Base-by-base conservation (phyloP, 2,113 vertebrate genomes). In the Oenanthe melanoleuca region DNA sequence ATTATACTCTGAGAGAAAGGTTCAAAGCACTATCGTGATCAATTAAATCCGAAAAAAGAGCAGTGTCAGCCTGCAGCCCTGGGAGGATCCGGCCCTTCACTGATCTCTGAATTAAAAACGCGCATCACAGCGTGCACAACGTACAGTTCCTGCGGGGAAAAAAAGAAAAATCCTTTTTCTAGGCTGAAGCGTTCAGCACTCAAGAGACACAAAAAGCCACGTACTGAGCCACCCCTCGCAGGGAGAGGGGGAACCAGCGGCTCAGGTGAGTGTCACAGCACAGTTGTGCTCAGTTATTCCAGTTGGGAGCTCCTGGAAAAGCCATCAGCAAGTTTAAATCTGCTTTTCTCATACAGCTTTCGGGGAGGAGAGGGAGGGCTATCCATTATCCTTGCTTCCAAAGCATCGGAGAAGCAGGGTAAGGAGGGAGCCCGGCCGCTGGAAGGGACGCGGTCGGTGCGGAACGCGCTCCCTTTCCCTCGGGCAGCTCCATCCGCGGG, bases 201-300 rank as follows among this genome's bases (percentile, higher is more conserved):
- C 42, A 8, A 16, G 42, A 82, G 67, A 86, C 80, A 89, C 69
- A 85, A 78, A 94, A 89, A 86, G 88, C 15, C 87, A 59, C 56
- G 23, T 13, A 33, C 50, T 9, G 78, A 93, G 70, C 21, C 33
- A 38, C 14, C 6, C 21, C 75, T 26, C 8, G 47, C 42, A 25
- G 23, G 13, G 33, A 29, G 31, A 37, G 29, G 44, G 14, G 15
- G 20, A 57, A 42, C 1, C 64, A 67, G 37, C 38, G 21, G 57
- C 75, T 94, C 88, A 96, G 94, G 96, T 89, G 83, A 91, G 79
- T 42, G 91, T 56, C 88, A 91, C 80, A 16, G 70, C 2, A 7
- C 83, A 47, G 75, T 56, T 34, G 34, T n/a, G 89, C 84, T 80
- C 56, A 56, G 83, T 71, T 80, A 86, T 89, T 88, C n/a, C 87